These are phyloP conservation scores for Elegia similella DNA, from an alignment of 2,888 invertebrate genomes.

Conservation along the genomic window DNA sequence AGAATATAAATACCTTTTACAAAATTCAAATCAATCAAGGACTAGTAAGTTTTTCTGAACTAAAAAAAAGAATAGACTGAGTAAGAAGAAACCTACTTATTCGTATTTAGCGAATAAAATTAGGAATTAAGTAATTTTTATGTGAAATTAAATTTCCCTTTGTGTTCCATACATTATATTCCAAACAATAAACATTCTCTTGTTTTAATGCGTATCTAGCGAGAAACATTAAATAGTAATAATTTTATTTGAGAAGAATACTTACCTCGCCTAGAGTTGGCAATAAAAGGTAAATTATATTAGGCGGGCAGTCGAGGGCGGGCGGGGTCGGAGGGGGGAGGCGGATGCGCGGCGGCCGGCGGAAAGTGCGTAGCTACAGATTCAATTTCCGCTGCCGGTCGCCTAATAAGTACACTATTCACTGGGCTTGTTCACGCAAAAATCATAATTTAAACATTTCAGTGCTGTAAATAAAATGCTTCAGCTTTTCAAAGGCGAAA, in stretches of 20 bases:
- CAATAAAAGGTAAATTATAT: slow-evolving; percentile 51
- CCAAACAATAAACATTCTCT: neutral
- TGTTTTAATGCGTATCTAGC: neutral
- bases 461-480: slow-evolving; percentile 1
- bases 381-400: slow-evolving; percentile 75
- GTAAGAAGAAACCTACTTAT: neutral
- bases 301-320: slow-evolving; percentile 30
- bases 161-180: neutral
- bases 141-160: neutral
- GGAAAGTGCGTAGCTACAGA: slow-evolving; percentile 76
- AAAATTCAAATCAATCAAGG: too few relatives aligned
- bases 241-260: slow-evolving; percentile 18
- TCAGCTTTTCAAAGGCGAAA: neutral
- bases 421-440: slow-evolving; percentile 49
- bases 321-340: slow-evolving; percentile 24
- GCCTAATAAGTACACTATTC: slow-evolving; percentile 73
- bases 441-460: slow-evolving; percentile 25
- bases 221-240: slow-evolving; percentile 4
- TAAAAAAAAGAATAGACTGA: neutral
- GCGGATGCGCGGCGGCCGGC: slow-evolving; percentile 61
- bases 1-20: too few relatives aligned
- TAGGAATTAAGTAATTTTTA: neutral
- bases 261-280: slow-evolving; percentile 38
- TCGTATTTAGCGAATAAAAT: neutral
- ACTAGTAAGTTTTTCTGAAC: neutral